A percentile compares a stretch with the other conserved stretches of the same genome.
phyloP scores from a whole-genome alignment of 2,797 vertebrate genomes.

The Nothura maculosa region DNA sequence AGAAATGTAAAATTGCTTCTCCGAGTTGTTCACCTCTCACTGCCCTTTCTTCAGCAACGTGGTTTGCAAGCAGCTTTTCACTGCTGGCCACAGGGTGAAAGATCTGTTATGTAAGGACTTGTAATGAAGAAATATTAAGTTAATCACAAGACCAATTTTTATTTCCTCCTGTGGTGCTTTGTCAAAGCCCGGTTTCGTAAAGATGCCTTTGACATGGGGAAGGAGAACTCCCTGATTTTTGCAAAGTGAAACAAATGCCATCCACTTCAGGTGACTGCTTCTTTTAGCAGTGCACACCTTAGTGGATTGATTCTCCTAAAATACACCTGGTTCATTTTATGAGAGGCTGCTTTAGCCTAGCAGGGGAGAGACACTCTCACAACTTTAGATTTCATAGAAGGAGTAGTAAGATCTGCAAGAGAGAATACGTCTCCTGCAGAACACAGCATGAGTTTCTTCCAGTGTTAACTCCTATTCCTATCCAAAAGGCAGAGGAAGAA shows the following conservation, averaged over 20 bases:
- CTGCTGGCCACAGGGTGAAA: neutral
- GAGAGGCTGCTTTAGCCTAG: neutral
- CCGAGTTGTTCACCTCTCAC: neutral
- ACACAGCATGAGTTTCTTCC: neutral
- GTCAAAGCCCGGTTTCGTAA: neutral
- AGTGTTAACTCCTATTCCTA: neutral
- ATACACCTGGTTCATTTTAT: neutral
- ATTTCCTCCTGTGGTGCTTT: neutral
- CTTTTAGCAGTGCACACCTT: neutral
- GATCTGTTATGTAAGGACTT: constrained; percentile 16
- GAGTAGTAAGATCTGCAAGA: neutral
- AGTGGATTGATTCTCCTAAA: neutral
- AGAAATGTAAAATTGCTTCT: neutral
- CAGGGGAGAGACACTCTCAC: neutral
- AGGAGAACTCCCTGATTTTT: neutral
- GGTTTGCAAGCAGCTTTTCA: neutral
- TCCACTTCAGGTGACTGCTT: neutral
- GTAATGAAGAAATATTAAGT: neutral
- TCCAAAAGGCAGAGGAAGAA: constrained; percentile 5
- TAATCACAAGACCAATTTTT: neutral
- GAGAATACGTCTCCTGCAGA: neutral
- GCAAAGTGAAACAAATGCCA: neutral
- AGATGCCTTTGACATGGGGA: neutral
- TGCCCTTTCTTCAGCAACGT: neutral
- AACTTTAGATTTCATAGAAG: neutral